Percentiles rank a stretch among this genome's conserved stretches.
phyloP scores from a whole-genome alignment of 2,113 vertebrate species.

The Chlamydotis undulata region DNA sequence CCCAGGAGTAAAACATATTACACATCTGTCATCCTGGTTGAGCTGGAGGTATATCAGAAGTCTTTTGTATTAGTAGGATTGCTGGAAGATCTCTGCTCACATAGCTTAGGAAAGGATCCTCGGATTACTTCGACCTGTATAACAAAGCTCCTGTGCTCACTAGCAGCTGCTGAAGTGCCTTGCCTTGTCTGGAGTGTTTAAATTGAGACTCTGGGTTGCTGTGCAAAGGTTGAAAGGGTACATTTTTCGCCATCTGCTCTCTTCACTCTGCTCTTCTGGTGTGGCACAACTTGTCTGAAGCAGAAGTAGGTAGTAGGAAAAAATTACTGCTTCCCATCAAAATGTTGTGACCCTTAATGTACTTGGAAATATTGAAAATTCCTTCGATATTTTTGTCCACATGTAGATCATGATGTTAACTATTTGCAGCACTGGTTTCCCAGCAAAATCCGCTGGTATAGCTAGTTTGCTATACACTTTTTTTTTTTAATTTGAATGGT shows the following conservation, averaged over 20 bases:
- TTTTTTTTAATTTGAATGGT: not conserved
- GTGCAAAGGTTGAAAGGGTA: not conserved
- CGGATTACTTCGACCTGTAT: not conserved
- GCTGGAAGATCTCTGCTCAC: not conserved
- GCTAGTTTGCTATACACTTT: not conserved
- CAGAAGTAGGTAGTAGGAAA: not conserved
- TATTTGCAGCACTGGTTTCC: not conserved
- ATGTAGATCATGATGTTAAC: not conserved
- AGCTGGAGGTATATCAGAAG: not conserved
- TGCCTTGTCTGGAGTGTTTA: not conserved
- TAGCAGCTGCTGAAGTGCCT: not conserved
- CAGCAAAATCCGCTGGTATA: not conserved
- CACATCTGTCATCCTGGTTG: not conserved
- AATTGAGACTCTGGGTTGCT: not conserved
- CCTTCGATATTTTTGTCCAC: not conserved
- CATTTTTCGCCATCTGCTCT: not conserved
- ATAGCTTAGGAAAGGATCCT: not conserved
- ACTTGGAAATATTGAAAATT: not conserved
- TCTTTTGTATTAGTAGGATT: not conserved
- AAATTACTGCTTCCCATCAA: not conserved
- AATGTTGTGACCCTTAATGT: not conserved
- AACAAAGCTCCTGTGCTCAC: not conserved
- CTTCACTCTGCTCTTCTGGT: not conserved
- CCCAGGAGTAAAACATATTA: not conserved
- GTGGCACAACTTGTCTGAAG: not conserved